Percentiles rank a stretch among this genome's conserved stretches.
These are phyloP conservation scores for Indicator indicator DNA, from an alignment of 2,113 vertebrate genomes.

Conservation along the genomic window DNA sequence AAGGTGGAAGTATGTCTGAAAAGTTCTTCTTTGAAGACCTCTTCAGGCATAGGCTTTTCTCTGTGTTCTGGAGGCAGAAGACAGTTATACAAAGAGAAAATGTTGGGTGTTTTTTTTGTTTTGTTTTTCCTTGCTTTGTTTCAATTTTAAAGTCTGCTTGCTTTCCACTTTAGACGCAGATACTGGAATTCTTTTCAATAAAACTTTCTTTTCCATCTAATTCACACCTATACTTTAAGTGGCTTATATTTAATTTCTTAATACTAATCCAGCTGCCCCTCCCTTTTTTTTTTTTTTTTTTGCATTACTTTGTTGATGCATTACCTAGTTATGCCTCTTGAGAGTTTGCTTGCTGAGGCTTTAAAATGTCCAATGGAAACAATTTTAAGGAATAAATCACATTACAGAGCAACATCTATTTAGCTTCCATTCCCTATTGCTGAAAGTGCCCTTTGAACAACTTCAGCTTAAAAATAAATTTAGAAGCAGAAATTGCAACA, in stretches of 20 bases:
- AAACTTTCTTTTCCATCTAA: background rate
- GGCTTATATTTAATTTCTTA: slow-evolving; percentile 41
- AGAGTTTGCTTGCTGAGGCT: slow-evolving; percentile 41
- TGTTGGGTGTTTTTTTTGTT: background rate
- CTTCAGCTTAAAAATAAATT: slow-evolving; percentile 19
- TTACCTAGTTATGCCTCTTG: slow-evolving; percentile 46
- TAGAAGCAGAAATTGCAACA: background rate
- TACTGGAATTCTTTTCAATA: slow-evolving; percentile 2
- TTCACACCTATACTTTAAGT: background rate
- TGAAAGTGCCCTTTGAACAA: slow-evolving; percentile 33
- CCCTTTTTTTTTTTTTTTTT: slow-evolving; percentile 15
- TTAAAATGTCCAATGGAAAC: slow-evolving; percentile 10
- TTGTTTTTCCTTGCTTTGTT: background rate
- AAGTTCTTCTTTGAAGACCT: background rate
- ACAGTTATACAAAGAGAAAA: background rate
- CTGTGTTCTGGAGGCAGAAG: background rate
- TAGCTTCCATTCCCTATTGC: slow-evolving; percentile 6
- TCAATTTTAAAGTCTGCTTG: background rate
- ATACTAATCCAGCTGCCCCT: slow-evolving; percentile 21
- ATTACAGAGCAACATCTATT: slow-evolving; percentile 35
- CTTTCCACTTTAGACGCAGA: background rate
- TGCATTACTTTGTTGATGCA: slow-evolving; percentile 27
- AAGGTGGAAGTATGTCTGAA: background rate
- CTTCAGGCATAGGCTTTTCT: background rate
- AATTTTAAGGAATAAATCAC: slow-evolving; percentile 31